These are phyloP conservation scores for Lasioglossum lativentre DNA, from an alignment of 2,888 invertebrate species.

Conservation along the genomic window DNA sequence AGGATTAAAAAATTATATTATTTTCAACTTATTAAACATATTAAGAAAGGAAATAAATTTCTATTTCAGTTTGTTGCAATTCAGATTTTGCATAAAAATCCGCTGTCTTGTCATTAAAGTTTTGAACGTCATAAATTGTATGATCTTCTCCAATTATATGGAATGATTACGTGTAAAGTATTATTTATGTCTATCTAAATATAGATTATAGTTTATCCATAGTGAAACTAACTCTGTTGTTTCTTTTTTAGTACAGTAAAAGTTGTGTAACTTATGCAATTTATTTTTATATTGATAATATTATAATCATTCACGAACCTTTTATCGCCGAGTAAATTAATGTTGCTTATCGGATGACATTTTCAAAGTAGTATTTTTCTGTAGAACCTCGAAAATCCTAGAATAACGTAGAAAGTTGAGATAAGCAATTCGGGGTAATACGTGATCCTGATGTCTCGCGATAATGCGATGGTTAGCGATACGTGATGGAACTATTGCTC, in stretches of 20 bases:
- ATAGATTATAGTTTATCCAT: too few relatives aligned
- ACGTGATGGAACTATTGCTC: conserved; percentile 36
- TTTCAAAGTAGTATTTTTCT: neutral
- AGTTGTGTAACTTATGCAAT: neutral
- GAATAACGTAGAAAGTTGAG: conserved; percentile 40
- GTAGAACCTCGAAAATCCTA: conserved; percentile 18
- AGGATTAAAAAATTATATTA: too few relatives aligned
- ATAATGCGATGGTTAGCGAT: conserved; percentile 29
- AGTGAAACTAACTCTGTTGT: too few relatives aligned
- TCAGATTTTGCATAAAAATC: too few relatives aligned
- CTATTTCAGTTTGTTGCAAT: too few relatives aligned
- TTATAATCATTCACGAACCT: neutral
- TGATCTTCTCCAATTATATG: neutral
- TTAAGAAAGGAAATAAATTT: too few relatives aligned
- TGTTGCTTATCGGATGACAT: neutral
- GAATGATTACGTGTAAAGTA: neutral
- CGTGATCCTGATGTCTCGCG: conserved; percentile 8
- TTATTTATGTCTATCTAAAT: too few relatives aligned
- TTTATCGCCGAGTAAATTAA: neutral
- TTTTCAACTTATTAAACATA: too few relatives aligned
- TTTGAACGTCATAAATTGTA: neutral
- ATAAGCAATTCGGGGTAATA: conserved; percentile 12
- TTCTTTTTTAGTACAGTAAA: neutral
- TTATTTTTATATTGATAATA: neutral
- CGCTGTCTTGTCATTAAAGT: neutral